A percentile compares a stretch with the other conserved stretches of the same genome.
Conservation (phyloP, 2,888 invertebrate genomes). For the Cephus spinipes region DNA sequence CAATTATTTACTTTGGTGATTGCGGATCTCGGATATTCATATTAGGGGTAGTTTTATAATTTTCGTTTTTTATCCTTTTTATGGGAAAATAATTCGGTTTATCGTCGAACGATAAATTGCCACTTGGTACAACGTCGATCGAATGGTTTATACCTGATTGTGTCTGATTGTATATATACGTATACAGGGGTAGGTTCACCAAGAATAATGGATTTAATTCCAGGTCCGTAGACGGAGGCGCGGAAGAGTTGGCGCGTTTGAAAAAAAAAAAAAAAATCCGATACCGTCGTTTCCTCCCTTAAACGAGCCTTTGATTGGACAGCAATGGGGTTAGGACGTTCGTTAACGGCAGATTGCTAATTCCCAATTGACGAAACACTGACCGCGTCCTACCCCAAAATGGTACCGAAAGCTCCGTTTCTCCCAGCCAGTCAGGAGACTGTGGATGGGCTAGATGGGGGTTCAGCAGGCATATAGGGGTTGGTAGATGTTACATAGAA, state of each 20-base stretch:
- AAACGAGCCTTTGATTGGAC: conserved; percentile 43
- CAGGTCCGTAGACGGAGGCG: conserved; percentile 6
- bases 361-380: conserved; percentile 27
- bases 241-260: conserved; percentile 12
- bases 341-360: conserved; percentile 39
- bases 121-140: no score
- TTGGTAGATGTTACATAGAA: neutral
- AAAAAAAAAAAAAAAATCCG: conserved; percentile 39
- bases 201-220: conserved; percentile 21
- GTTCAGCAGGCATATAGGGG: neutral
- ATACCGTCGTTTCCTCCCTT: conserved; percentile 42
- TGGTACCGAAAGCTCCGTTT: neutral
- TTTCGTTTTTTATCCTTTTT: neutral
- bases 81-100: neutral
- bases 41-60: neutral
- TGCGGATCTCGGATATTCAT: neutral
- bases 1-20: no score
- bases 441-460: no score
- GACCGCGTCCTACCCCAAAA: neutral
- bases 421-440: neutral
- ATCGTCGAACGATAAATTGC: neutral
- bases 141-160: no score
- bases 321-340: conserved; percentile 21
- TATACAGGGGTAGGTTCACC: neutral
- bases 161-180: neutral